Conservation (phyloP, 2,888 invertebrate species). For the Sisyra nigra region DNA sequence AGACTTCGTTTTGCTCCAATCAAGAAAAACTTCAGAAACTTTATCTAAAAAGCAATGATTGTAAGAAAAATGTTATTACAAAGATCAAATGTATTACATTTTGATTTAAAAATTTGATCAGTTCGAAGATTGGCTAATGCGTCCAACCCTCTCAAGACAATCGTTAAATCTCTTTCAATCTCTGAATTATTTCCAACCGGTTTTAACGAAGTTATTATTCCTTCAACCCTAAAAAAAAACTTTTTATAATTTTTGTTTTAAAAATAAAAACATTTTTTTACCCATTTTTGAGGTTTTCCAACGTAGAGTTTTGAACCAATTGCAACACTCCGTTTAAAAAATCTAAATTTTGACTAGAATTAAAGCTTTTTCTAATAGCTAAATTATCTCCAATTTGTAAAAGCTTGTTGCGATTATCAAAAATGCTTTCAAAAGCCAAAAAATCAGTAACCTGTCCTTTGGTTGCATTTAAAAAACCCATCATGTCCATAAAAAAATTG, state of each 20-base stretch:
- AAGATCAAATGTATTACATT: too few relatives aligned
- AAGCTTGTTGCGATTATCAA: constrained; percentile 27
- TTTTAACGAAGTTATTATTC: constrained; percentile 27
- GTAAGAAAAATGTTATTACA: too few relatives aligned
- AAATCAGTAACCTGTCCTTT: constrained; percentile 4
- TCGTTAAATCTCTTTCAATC: constrained; percentile 26
- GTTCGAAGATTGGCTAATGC: constrained; percentile 29
- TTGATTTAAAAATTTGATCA: constrained; percentile 30
- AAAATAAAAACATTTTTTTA: too few relatives aligned
- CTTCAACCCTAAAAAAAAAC: constrained; percentile 28
- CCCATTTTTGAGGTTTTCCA: constrained; percentile 19
- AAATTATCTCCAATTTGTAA: constrained; percentile 29
- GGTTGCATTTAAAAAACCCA: background rate
- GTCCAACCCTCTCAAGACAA: constrained; percentile 25
- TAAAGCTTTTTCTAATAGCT: constrained; percentile 24
- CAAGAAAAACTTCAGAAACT: too few relatives aligned
- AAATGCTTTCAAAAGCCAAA: constrained; percentile 14
- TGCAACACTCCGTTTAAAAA: constrained; percentile 29
- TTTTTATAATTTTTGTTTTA: too few relatives aligned
- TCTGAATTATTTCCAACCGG: constrained; percentile 26
- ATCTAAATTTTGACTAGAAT: constrained; percentile 24
- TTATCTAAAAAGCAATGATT: too few relatives aligned
- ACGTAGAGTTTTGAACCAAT: constrained; percentile 29
- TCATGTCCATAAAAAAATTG: background rate
- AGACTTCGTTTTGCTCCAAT: too few relatives aligned